Percentiles rank a stretch among this genome's conserved stretches.
phyloP scores from a whole-genome alignment of 2,113 vertebrate species.

The Antechinus flavipes region DNA sequence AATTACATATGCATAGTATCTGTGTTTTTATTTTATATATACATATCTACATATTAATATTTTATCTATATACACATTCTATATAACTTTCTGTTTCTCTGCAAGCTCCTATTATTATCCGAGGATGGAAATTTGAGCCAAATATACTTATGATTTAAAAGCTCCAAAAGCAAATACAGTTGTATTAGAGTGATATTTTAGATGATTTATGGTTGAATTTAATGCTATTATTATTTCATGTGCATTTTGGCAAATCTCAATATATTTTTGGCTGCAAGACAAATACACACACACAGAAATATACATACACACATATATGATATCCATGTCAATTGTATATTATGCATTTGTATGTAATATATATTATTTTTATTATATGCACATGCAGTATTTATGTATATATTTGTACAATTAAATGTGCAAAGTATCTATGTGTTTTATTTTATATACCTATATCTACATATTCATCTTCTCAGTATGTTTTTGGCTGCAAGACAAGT shows the following conservation, averaged over 20 bases:
- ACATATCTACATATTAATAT: not conserved
- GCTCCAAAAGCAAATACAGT: not conserved
- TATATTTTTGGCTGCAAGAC: not conserved
- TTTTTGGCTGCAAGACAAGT: too few relatives aligned
- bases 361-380: too few relatives aligned
- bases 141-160: not conserved
- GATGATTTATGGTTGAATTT: not conserved
- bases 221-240: not conserved
- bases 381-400: too few relatives aligned
- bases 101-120: not conserved
- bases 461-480: too few relatives aligned
- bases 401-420: too few relatives aligned
- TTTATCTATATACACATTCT: not conserved
- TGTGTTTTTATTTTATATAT: not conserved
- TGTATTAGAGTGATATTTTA: slow-evolving; percentile 9
- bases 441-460: too few relatives aligned
- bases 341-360: too few relatives aligned
- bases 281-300: not conserved
- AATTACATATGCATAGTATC: not conserved
- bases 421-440: too few relatives aligned
- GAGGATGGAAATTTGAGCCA: slow-evolving; percentile 20
- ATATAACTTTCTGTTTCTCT: not conserved
- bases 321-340: too few relatives aligned
- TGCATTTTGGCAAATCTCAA: not conserved
- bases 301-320: not conserved